phyloP scores from a whole-genome alignment of 2,888 invertebrate species.

The Ochropleura plecta region DNA sequence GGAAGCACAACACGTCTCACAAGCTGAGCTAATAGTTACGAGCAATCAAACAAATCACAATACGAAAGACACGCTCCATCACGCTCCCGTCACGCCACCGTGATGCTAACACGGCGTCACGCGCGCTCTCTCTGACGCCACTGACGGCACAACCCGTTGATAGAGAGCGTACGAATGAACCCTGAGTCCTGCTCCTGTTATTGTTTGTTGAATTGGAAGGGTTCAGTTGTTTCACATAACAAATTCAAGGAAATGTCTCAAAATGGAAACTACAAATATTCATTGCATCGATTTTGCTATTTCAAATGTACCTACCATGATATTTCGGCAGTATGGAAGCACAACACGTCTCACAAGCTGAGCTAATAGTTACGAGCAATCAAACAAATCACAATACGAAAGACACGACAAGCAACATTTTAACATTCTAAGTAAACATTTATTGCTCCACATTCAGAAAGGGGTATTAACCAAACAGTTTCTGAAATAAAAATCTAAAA shows the following conservation, averaged over 20 bases:
- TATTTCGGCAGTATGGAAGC: no score
- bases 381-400: neutral
- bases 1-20: neutral
- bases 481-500: neutral
- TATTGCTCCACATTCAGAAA: neutral
- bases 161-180: neutral
- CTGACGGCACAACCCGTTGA: neutral
- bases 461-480: neutral
- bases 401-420: neutral
- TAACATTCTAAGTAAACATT: neutral
- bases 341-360: neutral
- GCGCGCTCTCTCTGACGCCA: neutral
- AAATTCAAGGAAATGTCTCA: no score
- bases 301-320: neutral
- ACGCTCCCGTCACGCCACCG: neutral
- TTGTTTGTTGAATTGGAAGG: neutral
- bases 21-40: neutral
- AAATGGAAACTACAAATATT: neutral
- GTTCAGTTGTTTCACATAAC: neutral
- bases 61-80: neutral
- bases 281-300: neutral
- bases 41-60: neutral
- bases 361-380: neutral
- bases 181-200: neutral
- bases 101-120: slow-evolving; percentile 1